Base-by-base conservation (phyloP, 2,797 vertebrate genomes). In the Phaenicophaeus curvirostris region DNA sequence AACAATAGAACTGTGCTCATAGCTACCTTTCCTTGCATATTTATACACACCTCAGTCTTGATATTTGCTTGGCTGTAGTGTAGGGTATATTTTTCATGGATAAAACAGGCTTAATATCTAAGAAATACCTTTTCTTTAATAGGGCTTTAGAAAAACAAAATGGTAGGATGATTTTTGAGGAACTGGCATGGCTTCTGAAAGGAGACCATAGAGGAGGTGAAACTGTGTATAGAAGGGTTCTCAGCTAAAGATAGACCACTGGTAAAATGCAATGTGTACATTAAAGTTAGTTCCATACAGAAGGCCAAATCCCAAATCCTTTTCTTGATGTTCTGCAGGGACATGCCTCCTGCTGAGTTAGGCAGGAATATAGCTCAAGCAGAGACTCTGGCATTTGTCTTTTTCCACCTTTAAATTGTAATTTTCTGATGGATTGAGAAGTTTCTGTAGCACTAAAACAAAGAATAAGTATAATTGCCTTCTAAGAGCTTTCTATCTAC, bases 401-500 rank as follows among this genome's bases (percentile, higher is more conserved):
- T 76, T 55, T 51, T 46, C 23, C 44, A 62, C 39, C 44, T 76
- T 48, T 30, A 68, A 78, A 35, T 30, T 42, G 23, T 62, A 69
- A 41, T 83, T 87, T 84, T 58, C 37, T 83, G 57, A 58, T 54
- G 61, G 69, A 85, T 65, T 82, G 84, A 94, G 80, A 91, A 79
- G 33, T 89, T 79, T 76, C 67, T 59, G 39, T 5, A 41, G 71
- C 37, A 37, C 59, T 89, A 20, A 74, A 76, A 17, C 25, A 61
- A 44, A 75, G 31, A 91, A 72, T 21, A 90, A 91, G 88, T 30
- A 92, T 35, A 54, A 27, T 74, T 77, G 68, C 39, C 41, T 90
- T 79, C 21, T 2, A 67, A 74, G 65, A 85, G 78, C 77, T 91
- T 88, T 94, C 61, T 44, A 24, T 61, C 84, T 57, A n/a, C 44